These are phyloP conservation scores for Musca vetustissima DNA, from an alignment of 1,140 invertebrate species.

Conservation along the genomic window DNA sequence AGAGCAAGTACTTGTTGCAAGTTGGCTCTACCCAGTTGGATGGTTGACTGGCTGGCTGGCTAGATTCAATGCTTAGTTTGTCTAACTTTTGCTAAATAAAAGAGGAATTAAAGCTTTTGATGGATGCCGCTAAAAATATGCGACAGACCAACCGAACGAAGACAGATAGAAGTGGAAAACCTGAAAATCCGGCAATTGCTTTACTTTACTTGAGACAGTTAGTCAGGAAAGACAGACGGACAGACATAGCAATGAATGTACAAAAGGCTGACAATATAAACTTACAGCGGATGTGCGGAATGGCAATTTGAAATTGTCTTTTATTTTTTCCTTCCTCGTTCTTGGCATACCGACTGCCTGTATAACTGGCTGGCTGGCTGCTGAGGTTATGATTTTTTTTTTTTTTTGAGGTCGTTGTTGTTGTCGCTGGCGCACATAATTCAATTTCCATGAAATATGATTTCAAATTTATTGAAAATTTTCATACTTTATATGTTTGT, in stretches of 20 bases:
- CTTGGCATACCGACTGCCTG: too few relatives aligned
- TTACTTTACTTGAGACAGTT: neutral
- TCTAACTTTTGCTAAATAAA: neutral
- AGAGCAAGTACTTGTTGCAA: neutral
- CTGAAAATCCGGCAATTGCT: constrained; percentile 14
- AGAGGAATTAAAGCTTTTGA: constrained; percentile 11
- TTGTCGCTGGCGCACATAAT: constrained; percentile 5
- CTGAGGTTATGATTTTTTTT: too few relatives aligned
- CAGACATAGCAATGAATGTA: too few relatives aligned
- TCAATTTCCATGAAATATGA: constrained; percentile 24
- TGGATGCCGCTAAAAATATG: constrained; percentile 16
- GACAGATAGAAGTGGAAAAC: neutral
- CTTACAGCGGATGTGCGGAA: constrained; percentile 17
- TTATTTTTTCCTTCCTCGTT: neutral
- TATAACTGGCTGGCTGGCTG: too few relatives aligned
- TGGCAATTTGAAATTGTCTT: constrained; percentile 23
- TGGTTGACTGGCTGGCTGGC: too few relatives aligned
- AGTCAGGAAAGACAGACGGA: too few relatives aligned
- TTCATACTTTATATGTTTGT: constrained; percentile 2
- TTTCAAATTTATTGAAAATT: constrained; percentile 24
- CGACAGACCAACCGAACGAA: too few relatives aligned
- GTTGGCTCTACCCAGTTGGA: too few relatives aligned
- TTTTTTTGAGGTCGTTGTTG: too few relatives aligned
- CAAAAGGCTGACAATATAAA: neutral
- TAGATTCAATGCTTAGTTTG: constrained; percentile 6